A percentile compares a stretch with the other conserved stretches of the same genome.
Evolutionary conservation across 2,888 invertebrate species (phyloP).

Genomic region (Nomada fabriciana): DNA sequence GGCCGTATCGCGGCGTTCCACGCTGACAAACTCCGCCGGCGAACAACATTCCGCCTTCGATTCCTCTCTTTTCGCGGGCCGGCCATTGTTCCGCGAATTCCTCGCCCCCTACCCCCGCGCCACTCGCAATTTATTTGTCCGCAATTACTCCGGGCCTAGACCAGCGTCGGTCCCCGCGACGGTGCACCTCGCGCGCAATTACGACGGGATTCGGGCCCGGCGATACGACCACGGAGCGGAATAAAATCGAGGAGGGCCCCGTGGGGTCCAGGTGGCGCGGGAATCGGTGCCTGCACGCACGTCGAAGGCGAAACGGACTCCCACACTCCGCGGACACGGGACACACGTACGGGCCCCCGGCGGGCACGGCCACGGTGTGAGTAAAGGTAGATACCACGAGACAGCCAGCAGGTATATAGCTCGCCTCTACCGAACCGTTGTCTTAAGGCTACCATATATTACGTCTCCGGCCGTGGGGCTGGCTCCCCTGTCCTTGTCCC

Average conservation of each 20-base stretch:
- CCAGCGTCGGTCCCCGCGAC: too few species aligned
- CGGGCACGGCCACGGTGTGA: slow-evolving; percentile 46
- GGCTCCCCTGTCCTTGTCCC: slow-evolving; percentile 59
- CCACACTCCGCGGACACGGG: slow-evolving; percentile 42
- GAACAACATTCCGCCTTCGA: slow-evolving; percentile 76
- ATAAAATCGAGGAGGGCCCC: slow-evolving; percentile 45
- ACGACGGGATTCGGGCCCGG: background rate
- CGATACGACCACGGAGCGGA: slow-evolving; percentile 39
- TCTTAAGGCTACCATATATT: slow-evolving; percentile 81
- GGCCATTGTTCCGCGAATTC: slow-evolving; percentile 68
- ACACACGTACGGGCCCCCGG: slow-evolving; percentile 38
- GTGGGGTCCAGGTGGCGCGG: slow-evolving; percentile 48
- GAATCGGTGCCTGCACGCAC: slow-evolving; percentile 35
- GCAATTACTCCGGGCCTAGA: slow-evolving; percentile 4
- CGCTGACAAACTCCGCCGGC: slow-evolving; percentile 78
- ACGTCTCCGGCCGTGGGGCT: slow-evolving; percentile 74
- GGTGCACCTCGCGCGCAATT: too few species aligned
- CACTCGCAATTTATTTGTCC: slow-evolving; percentile 37
- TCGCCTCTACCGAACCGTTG: slow-evolving; percentile 77
- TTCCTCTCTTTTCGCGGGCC: slow-evolving; percentile 61
- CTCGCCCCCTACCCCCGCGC: background rate
- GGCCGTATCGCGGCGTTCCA: slow-evolving; percentile 71
- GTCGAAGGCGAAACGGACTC: slow-evolving; percentile 34
- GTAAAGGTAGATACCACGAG: slow-evolving; percentile 65
- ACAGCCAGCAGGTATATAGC: slow-evolving; percentile 70